Base-by-base conservation (phyloP, 1,140 invertebrate species). In the Adelges cooleyi region DNA sequence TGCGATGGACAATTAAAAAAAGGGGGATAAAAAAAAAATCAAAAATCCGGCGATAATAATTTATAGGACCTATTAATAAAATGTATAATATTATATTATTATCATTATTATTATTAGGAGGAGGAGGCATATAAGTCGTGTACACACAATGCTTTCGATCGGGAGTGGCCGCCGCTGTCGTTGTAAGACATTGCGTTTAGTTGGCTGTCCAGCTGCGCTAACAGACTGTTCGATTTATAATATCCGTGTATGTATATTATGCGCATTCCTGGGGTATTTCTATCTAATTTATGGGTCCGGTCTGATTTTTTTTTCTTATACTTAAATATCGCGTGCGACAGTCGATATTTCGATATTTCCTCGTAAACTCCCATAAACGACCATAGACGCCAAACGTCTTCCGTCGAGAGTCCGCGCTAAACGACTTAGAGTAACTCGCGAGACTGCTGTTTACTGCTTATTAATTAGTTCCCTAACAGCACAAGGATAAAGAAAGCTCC, bases 21-120 rank as follows among this genome's bases (percentile, higher is more conserved):
- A 17, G 25, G 27, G 23, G 22, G 23, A 3, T 6, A 33, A 33
- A 27, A 17, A 15, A 29, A 62, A 62, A 62, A 59, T 48, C 56
- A 17, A 62, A n/a, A 62, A 62, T 48, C 42, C 56, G 56, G 42
- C 56, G 22, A 62, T 62, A 62, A 62, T 62, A 48, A 62, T 29
- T 62, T 62, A 62, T 62, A 15, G 56, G 56, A 48, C 56, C 56
- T 62, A 62, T 62, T 62, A 62, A 62, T 62, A 48, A 62, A 62
- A 62, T 20, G 25, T 33, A 29, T 33, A 48, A 23, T 25, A 42
- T 23, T 1, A 23, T 40, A 44, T 4, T 27, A 56, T 6, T n/a
- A n/a, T n/a, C n/a, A n/a, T n/a, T n/a, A n/a, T n/a, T n/a, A n/a
- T n/a, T 22, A 38, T 38, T 22, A 38, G 29, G 51, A 53, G 10